Evolutionary conservation across 2,797 vertebrate species (phyloP).

Genomic region (Hoplostethus mediterraneus): DNA sequence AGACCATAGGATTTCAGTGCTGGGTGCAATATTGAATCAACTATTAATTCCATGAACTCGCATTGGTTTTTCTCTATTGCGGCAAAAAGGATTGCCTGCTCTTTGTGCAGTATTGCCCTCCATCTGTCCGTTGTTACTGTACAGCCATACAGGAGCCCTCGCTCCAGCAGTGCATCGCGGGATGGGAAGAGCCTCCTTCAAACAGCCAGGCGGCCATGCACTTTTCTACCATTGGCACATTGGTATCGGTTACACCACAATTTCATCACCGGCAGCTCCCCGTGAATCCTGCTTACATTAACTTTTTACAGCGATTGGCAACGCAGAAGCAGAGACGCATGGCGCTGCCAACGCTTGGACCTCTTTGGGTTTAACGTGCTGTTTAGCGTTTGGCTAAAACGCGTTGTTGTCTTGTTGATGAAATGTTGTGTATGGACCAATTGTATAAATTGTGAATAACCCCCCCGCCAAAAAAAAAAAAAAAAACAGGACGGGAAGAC

Average conservation of each 20-base stretch:
- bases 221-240: constrained; percentile 80
- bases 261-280: constrained; percentile 89
- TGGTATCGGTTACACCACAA: constrained; percentile 89
- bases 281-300: constrained; percentile 88
- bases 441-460: constrained; percentile 58
- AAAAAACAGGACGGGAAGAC: constrained; percentile 61
- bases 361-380: constrained; percentile 58
- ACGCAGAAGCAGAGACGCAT: constrained; percentile 75
- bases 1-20: constrained; percentile 53
- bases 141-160: constrained; percentile 64
- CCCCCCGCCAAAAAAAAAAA: constrained; percentile 39
- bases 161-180: constrained; percentile 75
- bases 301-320: constrained; percentile 88
- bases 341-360: constrained; percentile 65
- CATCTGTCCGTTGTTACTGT: constrained; percentile 76
- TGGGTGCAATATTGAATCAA: constrained; percentile 57
- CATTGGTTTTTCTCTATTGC: constrained; percentile 53
- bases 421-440: constrained; percentile 60
- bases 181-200: constrained; percentile 78
- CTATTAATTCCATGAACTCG: constrained; percentile 50
- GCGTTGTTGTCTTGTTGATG: constrained; percentile 74
- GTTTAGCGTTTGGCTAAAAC: constrained; percentile 54
- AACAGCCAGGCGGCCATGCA: constrained; percentile 75
- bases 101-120: constrained; percentile 75
- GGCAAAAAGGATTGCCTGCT: constrained; percentile 71